These are phyloP conservation scores for Syrmaticus mikado DNA, from an alignment of 2,113 vertebrate species.

Conservation along the genomic window DNA sequence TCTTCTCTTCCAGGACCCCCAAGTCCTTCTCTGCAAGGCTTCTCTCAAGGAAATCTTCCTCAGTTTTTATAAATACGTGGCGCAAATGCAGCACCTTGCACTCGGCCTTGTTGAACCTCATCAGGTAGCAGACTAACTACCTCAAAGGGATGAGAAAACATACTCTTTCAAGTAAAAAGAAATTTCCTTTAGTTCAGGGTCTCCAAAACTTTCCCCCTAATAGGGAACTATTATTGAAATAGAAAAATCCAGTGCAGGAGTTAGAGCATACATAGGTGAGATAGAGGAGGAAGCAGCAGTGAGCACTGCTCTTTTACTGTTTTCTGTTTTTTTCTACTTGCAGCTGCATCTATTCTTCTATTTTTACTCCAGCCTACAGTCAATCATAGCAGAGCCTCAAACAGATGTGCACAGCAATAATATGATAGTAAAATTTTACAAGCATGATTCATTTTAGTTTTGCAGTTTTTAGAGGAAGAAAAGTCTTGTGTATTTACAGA, in stretches of 20 bases:
- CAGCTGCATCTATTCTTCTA: slow-evolving; percentile 48
- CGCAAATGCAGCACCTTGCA: too few relatives aligned
- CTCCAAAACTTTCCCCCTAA: background rate
- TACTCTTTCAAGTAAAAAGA: background rate
- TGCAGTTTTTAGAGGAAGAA: slow-evolving; percentile 46
- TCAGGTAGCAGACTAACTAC: background rate
- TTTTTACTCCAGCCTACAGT: slow-evolving; percentile 54
- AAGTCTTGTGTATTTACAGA: slow-evolving; percentile 43
- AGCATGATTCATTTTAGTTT: slow-evolving; percentile 45
- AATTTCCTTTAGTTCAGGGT: background rate
- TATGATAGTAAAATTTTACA: slow-evolving; percentile 46
- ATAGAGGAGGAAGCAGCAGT: background rate
- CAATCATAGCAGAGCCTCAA: slow-evolving; percentile 28
- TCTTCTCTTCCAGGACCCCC: too few relatives aligned
- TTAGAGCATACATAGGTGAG: background rate
- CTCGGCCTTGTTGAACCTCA: too few relatives aligned
- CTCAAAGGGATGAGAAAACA: background rate
- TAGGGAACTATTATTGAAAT: background rate
- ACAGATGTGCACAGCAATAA: slow-evolving; percentile 56
- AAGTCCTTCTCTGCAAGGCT: too few relatives aligned
- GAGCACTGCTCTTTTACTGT: background rate
- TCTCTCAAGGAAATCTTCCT: too few relatives aligned
- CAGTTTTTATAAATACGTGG: too few relatives aligned
- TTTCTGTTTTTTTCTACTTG: slow-evolving; percentile 8
- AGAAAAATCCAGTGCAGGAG: background rate